phyloP scores from a whole-genome alignment of 2,888 invertebrate genomes.

The Phortica okadai region DNA sequence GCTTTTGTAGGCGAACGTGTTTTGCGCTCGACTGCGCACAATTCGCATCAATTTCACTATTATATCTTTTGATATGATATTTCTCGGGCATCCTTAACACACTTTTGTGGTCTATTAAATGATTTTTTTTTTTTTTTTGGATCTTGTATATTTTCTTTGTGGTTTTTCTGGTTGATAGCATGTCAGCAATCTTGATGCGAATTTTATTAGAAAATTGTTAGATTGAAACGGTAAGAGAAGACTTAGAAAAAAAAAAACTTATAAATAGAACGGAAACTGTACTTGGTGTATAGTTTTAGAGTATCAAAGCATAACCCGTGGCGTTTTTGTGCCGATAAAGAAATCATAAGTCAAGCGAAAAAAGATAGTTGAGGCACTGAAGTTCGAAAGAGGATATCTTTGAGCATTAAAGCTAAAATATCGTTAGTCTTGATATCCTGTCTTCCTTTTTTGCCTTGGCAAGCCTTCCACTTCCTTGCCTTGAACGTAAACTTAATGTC shows the following conservation, averaged over 20 bases:
- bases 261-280: neutral
- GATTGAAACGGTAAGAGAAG: neutral
- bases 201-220: slow-evolving; percentile 18
- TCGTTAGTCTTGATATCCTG: no score
- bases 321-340: neutral
- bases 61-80: slow-evolving; percentile 29
- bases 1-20: slow-evolving; percentile 17
- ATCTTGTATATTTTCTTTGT: neutral
- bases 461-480: no score
- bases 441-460: no score
- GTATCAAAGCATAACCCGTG: neutral
- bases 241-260: neutral
- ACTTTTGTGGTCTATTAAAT: slow-evolving; percentile 47
- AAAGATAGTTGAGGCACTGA: neutral
- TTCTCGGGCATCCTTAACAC: slow-evolving; percentile 27
- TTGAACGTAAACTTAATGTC: no score
- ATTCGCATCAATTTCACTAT: slow-evolving; percentile 33
- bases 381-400: no score
- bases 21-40: slow-evolving; percentile 26
- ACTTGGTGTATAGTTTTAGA: neutral
- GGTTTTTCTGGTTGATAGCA: slow-evolving; percentile 28
- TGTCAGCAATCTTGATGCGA: neutral
- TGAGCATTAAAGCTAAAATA: no score
- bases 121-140: slow-evolving; percentile 32
- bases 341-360: neutral